These are phyloP conservation scores for Apus apus DNA, from an alignment of 2,113 vertebrate genomes.

Conservation along the genomic window DNA sequence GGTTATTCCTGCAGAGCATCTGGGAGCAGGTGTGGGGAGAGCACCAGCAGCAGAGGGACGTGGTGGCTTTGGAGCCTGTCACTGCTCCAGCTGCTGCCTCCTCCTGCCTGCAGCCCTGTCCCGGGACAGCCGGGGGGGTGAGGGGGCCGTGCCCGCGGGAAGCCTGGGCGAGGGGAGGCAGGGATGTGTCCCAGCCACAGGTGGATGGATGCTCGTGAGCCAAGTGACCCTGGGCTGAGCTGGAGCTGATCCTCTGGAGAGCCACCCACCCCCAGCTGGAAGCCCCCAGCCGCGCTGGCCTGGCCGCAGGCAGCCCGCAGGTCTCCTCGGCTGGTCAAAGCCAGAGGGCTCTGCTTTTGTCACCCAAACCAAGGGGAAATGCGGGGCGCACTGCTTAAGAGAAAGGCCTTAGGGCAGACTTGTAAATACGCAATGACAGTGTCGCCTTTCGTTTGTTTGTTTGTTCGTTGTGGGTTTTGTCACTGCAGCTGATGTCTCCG, in stretches of 20 bases:
- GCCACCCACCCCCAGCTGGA: not conserved
- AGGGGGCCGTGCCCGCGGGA: not conserved
- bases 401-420: not conserved
- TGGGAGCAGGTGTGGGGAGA: accelerated
- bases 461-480: too few species aligned
- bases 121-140: not conserved
- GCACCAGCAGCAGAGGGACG: not conserved
- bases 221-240: not conserved
- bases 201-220: accelerated
- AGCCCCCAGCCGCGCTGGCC: too few species aligned
- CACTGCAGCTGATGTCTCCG: slow-evolving; percentile 89
- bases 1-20: not conserved
- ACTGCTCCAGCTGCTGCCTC: not conserved
- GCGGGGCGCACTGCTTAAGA: accelerated
- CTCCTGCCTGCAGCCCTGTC: too few species aligned
- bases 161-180: not conserved
- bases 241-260: not conserved
- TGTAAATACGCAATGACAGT: not conserved
- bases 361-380: not conserved
- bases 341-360: not conserved
- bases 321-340: not conserved
- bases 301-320: not conserved
- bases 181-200: not conserved
- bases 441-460: too few species aligned
- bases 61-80: not conserved